phyloP scores from a whole-genome alignment of 2,113 vertebrate genomes.

The Thermophis baileyi region DNA sequence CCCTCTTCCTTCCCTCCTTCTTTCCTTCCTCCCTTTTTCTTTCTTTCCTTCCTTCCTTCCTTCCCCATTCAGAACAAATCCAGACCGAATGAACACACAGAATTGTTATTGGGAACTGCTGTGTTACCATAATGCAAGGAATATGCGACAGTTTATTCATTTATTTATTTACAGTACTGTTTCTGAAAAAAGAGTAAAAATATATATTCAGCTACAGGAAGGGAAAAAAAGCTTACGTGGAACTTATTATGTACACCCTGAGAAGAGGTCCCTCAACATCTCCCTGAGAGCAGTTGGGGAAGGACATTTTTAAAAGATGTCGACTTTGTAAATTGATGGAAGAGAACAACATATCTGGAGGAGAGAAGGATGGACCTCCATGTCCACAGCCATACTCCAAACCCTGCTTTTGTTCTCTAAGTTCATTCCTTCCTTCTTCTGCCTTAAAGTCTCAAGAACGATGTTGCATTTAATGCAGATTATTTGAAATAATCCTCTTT shows the following conservation, averaged over 20 bases:
- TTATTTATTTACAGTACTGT: neutral
- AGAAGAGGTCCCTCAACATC: neutral
- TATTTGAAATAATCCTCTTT: conserved; percentile 61
- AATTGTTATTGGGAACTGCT: too few species aligned
- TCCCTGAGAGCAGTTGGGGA: neutral
- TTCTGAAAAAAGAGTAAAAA: neutral
- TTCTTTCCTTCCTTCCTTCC: too few species aligned
- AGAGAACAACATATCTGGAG: neutral
- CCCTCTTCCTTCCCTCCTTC: too few species aligned
- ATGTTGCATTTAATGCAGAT: conserved; percentile 63
- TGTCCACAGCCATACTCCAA: neutral
- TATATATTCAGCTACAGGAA: neutral
- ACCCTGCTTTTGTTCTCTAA: conserved; percentile 49
- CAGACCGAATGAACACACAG: too few species aligned
- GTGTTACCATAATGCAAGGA: neutral
- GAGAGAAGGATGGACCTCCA: neutral
- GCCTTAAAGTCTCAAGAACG: conserved; percentile 71
- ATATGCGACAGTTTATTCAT: neutral
- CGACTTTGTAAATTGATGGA: neutral
- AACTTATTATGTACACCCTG: neutral
- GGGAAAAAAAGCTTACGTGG: neutral
- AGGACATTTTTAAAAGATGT: neutral
- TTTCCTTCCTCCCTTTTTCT: too few species aligned
- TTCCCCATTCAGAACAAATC: neutral
- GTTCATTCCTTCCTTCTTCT: conserved; percentile 52